A percentile compares a stretch with the other conserved stretches of the same genome.
These are phyloP conservation scores for Rhingia campestris DNA, from an alignment of 2,888 invertebrate species.

Conservation along the genomic window DNA sequence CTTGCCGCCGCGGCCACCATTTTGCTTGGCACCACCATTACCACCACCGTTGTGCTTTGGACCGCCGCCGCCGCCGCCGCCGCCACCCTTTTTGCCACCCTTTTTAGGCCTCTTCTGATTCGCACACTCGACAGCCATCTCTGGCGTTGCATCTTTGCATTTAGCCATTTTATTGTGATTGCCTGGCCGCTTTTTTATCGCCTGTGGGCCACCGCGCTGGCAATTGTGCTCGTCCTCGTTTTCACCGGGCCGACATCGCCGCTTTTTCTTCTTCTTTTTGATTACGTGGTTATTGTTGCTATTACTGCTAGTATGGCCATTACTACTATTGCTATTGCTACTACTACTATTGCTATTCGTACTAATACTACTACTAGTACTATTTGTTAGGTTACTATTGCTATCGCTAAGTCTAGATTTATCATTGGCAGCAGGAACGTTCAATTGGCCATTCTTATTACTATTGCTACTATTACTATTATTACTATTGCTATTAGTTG, in stretches of 20 bases:
- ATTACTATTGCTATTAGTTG: constrained; percentile 76
- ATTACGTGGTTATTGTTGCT: constrained; percentile 75
- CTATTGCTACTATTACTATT: constrained; percentile 75
- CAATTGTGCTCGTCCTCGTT: constrained; percentile 80
- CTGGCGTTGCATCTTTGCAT: constrained; percentile 60
- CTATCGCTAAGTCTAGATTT: constrained; percentile 76
- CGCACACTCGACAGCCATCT: constrained; percentile 71
- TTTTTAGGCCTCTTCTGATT: constrained; percentile 75
- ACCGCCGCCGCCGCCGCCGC: constrained; percentile 51
- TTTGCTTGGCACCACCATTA: constrained; percentile 28
- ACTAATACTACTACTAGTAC: constrained; percentile 75
- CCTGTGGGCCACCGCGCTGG: constrained; percentile 76
- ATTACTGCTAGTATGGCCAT: constrained; percentile 76
- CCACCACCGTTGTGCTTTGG: constrained; percentile 18
- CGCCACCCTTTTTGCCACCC: constrained; percentile 64
- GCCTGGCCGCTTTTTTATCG: constrained; percentile 76
- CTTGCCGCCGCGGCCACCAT: constrained; percentile 66
- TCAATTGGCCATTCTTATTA: constrained; percentile 77
- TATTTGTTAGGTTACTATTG: constrained; percentile 75
- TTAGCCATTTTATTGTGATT: constrained; percentile 56
- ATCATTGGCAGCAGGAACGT: constrained; percentile 79
- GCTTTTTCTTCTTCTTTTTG: constrained; percentile 79
- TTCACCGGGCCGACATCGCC: constrained; percentile 80
- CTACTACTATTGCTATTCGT: constrained; percentile 75
- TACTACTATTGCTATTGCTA: constrained; percentile 77